Conservation (phyloP, 64 coral and sea anemone genomes). For the Actinia equina region DNA sequence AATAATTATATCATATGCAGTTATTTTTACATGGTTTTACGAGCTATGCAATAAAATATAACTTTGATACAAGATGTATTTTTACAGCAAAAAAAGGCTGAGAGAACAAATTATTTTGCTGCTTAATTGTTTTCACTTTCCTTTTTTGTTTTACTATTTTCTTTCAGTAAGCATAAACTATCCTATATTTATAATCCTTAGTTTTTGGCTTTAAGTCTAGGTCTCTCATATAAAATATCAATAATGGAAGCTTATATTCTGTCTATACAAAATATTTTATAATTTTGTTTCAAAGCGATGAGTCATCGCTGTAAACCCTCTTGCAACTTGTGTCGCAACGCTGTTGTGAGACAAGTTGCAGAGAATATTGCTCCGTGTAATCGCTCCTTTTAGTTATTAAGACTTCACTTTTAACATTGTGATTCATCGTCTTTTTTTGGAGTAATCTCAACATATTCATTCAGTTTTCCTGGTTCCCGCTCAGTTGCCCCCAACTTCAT, state of each 20-base stretch:
- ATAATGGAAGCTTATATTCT: too few relatives aligned
- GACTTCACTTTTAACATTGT: background rate
- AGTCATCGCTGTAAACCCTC: too few relatives aligned
- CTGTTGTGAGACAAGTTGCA: too few relatives aligned
- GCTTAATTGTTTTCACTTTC: background rate
- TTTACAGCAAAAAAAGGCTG: background rate
- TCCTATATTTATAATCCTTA: too few relatives aligned
- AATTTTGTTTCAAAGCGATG: too few relatives aligned
- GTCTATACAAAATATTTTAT: too few relatives aligned
- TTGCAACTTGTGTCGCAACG: too few relatives aligned
- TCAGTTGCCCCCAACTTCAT: background rate
- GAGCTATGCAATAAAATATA: background rate
- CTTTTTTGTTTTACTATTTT: background rate
- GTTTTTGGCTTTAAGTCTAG: too few relatives aligned
- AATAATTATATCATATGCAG: background rate
- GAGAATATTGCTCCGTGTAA: too few relatives aligned
- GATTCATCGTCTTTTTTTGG: background rate
- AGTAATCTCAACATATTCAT: background rate
- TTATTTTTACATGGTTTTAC: background rate
- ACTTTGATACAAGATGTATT: background rate
- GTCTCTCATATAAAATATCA: too few relatives aligned
- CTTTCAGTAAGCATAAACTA: too few relatives aligned
- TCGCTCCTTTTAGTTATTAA: too few relatives aligned
- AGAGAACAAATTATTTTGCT: background rate
- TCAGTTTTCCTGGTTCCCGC: background rate